Percentiles rank a stretch among this genome's conserved stretches.
phyloP scores from a whole-genome alignment of 2,797 vertebrate species.

The Epinephelus awoara region DNA sequence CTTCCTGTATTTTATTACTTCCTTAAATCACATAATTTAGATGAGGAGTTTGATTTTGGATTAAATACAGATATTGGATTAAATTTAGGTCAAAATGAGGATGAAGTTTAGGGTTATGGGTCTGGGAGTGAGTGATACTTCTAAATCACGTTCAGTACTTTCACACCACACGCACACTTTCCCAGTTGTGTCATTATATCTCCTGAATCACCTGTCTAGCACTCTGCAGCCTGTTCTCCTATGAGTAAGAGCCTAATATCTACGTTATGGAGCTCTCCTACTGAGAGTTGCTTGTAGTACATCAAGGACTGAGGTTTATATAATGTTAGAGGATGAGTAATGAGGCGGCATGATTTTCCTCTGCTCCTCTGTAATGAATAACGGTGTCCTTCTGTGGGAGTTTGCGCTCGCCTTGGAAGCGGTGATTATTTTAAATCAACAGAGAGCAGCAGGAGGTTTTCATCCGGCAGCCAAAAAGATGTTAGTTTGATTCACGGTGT shows the following conservation, averaged over 20 bases:
- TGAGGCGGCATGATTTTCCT: slow-evolving; percentile 55
- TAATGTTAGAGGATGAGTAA: slow-evolving; percentile 69
- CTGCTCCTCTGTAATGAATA: slow-evolving; percentile 66
- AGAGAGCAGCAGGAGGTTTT: slow-evolving; percentile 58
- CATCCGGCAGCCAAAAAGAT: slow-evolving; percentile 29
- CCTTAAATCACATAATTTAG: slow-evolving; percentile 7
- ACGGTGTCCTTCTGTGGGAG: slow-evolving; percentile 64
- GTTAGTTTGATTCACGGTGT: slow-evolving; percentile 50
- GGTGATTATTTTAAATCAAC: slow-evolving; percentile 71
- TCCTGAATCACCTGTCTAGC: slow-evolving; percentile 55
- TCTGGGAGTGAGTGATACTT: slow-evolving; percentile 6
- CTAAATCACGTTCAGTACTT: slow-evolving; percentile 1
- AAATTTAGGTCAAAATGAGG: slow-evolving; percentile 1
- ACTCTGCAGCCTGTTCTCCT: slow-evolving; percentile 39
- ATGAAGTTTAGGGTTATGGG: neutral
- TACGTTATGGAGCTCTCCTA: slow-evolving; percentile 50
- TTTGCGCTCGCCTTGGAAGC: slow-evolving; percentile 53
- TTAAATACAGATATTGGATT: slow-evolving; percentile 17
- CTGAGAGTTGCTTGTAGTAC: slow-evolving; percentile 55
- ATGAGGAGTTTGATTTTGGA: neutral
- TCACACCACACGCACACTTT: slow-evolving; percentile 2
- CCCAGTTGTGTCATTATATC: slow-evolving; percentile 39
- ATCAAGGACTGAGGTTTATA: slow-evolving; percentile 62
- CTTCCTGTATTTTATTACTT: neutral
- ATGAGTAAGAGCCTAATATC: slow-evolving; percentile 62